Evolutionary conservation across 1,140 invertebrate species (phyloP), one percentile per base, ranked within the genome.

Genomic region (Yoshiicerus persimilis): DNA sequence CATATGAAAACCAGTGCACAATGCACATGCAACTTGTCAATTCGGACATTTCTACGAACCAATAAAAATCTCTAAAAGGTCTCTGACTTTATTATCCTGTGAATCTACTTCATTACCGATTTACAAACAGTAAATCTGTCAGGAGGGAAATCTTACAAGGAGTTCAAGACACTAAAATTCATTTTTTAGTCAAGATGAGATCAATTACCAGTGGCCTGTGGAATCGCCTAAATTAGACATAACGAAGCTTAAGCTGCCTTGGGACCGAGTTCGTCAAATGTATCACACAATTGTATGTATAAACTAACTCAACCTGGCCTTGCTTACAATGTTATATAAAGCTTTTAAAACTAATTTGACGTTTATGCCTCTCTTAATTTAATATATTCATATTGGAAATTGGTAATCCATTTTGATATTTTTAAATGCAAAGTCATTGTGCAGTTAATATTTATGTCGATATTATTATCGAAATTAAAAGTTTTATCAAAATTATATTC

Each of bases 251-350:
- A n/a, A 56, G 16, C 47, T 56, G 47, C 4, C 47, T 56, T 6
- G 20, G 47, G 47, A 16, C 47, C 47, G n/a, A 56, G 8, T 56
- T 56, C 47, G 5, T 80, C 75, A 39, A 70, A 88, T 88, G 87
- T 88, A 88, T 83, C 80, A 83, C 41, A 39, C 87, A 85, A 88
- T 85, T 88, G 87, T 88, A 86, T 27, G 87, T 27, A 88, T 80
- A 80, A n/a, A n/a, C 30, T 80, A 36, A n/a, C n/a, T n/a, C n/a
- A n/a, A n/a, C n/a, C n/a, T n/a, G n/a, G n/a, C n/a, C n/a, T n/a
- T n/a, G n/a, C n/a, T n/a, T n/a, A n/a, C n/a, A n/a, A n/a, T n/a
- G n/a, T n/a, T n/a, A n/a, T n/a, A n/a, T n/a, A n/a, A n/a, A n/a
- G n/a, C n/a, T n/a, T n/a, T n/a, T n/a, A n/a, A n/a, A n/a, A n/a